A percentile compares a stretch with the other conserved stretches of the same genome.
These are phyloP conservation scores for Piaya cayana DNA, from an alignment of 2,113 vertebrate genomes.

Conservation along the genomic window DNA sequence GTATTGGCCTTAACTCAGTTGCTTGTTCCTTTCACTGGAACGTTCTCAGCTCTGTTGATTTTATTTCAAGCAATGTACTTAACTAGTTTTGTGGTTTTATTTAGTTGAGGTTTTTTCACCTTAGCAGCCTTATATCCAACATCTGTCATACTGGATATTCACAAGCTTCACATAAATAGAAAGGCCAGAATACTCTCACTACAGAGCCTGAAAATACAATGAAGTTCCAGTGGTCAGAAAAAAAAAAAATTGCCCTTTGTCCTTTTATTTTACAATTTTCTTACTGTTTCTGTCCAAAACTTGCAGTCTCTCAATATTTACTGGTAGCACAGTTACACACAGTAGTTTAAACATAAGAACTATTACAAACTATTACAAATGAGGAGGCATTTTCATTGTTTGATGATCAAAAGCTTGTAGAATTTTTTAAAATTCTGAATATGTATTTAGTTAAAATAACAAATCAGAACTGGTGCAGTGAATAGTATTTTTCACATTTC, in stretches of 20 bases:
- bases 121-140: not conserved
- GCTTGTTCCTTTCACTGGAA: not conserved
- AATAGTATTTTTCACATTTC: not conserved
- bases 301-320: not conserved
- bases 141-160: not conserved
- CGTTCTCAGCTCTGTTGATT: not conserved
- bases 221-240: not conserved
- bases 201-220: not conserved
- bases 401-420: not conserved
- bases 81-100: not conserved
- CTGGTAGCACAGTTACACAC: not conserved
- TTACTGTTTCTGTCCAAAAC: not conserved
- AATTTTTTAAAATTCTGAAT: not conserved
- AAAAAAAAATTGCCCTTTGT: not conserved
- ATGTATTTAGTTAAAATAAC: not conserved
- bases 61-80: not conserved
- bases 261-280: not conserved
- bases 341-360: not conserved
- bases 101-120: not conserved
- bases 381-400: not conserved
- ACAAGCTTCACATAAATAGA: not conserved
- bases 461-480: not conserved
- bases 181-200: not conserved
- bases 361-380: not conserved
- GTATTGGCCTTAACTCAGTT: not conserved